phyloP scores from a whole-genome alignment of 2,797 vertebrate species.

The Chaetophractus vellerosus region DNA sequence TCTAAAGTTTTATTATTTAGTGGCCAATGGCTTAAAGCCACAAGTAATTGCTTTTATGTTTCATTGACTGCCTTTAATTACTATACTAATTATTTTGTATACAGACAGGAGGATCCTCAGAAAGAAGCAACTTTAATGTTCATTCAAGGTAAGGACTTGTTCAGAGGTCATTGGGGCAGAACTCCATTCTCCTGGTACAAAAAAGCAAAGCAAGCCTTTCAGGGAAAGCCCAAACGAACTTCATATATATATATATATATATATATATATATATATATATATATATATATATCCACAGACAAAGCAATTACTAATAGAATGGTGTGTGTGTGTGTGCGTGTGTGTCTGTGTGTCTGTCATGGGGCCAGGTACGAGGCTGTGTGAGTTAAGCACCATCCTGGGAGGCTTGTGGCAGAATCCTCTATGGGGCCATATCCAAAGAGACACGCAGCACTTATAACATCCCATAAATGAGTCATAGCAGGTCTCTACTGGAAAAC shows the following conservation, averaged over 20 bases:
- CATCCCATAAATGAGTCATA: neutral
- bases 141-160: conserved; percentile 48
- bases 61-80: conserved; percentile 81
- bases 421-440: fast-evolving
- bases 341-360: neutral
- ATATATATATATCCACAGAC: no score
- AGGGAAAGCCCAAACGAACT: neutral
- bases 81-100: conserved; percentile 77
- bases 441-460: neutral
- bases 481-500: neutral
- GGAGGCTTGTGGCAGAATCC: neutral
- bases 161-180: neutral
- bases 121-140: conserved; percentile 39
- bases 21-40: conserved; percentile 75
- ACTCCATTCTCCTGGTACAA: neutral
- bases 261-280: no score
- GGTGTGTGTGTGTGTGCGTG: fast-evolving
- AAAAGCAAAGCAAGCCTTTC: neutral
- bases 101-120: conserved; percentile 41
- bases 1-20: conserved; percentile 77
- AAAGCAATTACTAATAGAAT: neutral
- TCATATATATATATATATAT: no score
- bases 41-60: conserved; percentile 82
- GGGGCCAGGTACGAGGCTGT: neutral
- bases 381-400: neutral